Base-by-base conservation (phyloP, 2,888 invertebrate genomes). In the Buathra laborator region DNA sequence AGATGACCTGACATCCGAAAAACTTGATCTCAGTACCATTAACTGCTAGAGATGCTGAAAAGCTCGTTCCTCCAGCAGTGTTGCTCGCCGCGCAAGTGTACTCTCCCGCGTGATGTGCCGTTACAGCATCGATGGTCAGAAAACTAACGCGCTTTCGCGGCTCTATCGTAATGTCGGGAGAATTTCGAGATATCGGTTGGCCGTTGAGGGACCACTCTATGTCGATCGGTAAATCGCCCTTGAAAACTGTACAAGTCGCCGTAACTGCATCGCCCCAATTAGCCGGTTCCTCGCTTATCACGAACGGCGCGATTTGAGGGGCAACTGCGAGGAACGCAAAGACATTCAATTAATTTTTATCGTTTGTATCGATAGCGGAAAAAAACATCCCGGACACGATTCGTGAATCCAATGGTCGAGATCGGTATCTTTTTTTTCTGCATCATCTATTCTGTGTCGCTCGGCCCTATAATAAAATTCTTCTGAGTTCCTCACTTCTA, bases 131-230 rank as follows among this genome's bases (percentile, higher is more conserved):
- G 81, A 95, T 94, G 64, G 91, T 94, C 43, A 95, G 89, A 77
- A 94, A 93, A 86, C 94, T 94, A 48, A 94, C 93, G 59, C 94
- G 91, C 90, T 94, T 94, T 72, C 92, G 92, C 16, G 93, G 92
- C 74, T 92, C 89, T 77, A 91, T 89, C 19, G 81, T 83, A 48
- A 91, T 88, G 66, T 89, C 90, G 5, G 89, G 86, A 74, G 86
- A 87, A 72, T 86, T 84, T 6, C 82, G 70, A 62, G 76, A 76
- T 66, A 95, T 92, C 24, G 95, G 95, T 86, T 95, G 94, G 79
- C 95, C 96, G 92, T 97, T 96, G 91, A 96, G 96, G 85, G 95
- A 95, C 97, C 97, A 97, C 83, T 95, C 95, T 87, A 97, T 96
- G 87, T 95, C 95, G 80, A 97, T 94, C 67, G 97, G 97, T 71